phyloP scores from a whole-genome alignment of 2,113 vertebrate genomes.

The Anas platyrhynchos region DNA sequence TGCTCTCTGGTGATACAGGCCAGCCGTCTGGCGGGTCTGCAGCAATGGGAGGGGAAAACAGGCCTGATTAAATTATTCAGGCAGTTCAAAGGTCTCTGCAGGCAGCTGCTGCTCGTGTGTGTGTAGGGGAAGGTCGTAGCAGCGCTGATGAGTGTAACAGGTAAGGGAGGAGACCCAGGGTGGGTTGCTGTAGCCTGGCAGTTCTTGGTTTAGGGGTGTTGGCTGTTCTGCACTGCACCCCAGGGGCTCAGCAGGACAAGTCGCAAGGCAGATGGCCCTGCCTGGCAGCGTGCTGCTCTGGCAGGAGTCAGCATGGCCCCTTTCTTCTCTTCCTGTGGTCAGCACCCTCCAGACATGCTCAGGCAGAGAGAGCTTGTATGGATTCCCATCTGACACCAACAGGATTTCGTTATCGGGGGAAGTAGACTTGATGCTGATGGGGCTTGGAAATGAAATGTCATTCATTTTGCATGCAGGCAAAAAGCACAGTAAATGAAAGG shows the following conservation, averaged over 20 bases:
- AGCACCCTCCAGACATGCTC: neutral
- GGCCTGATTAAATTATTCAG: neutral
- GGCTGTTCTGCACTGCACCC: too few relatives aligned
- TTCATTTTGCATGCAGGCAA: constrained; percentile 14
- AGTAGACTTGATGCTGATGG: neutral
- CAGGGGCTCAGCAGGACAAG: neutral
- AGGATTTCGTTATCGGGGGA: neutral
- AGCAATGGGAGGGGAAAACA: neutral
- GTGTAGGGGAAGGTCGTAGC: neutral
- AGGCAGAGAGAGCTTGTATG: neutral
- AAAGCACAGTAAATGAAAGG: constrained; percentile 19
- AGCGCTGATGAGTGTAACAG: neutral
- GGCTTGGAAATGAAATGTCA: neutral
- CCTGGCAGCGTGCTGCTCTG: neutral
- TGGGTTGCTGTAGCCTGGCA: neutral
- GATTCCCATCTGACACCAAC: neutral
- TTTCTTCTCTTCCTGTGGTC: neutral
- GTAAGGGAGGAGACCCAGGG: neutral
- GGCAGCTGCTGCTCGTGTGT: neutral
- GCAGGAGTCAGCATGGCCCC: fast-evolving
- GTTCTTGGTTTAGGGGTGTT: neutral
- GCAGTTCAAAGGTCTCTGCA: neutral
- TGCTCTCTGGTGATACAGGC: neutral
- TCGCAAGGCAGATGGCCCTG: neutral
- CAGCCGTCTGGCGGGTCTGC: neutral